A percentile compares a stretch with the other conserved stretches of the same genome.
phyloP scores from a whole-genome alignment of 1,140 invertebrate species.

The Drosophila oshimai region DNA sequence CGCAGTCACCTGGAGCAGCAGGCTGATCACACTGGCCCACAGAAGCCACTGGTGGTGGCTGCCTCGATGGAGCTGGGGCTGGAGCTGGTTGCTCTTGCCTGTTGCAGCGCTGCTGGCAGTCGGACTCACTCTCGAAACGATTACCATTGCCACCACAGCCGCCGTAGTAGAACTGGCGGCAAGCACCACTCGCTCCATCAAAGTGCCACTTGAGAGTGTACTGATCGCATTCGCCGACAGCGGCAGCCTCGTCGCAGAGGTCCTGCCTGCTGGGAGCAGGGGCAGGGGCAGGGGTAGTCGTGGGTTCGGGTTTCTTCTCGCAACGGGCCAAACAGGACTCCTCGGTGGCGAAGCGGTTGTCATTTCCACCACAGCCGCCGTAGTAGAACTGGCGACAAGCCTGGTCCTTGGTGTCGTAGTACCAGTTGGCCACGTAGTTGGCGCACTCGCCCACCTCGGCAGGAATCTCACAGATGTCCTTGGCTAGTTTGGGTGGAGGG shows the following conservation, averaged over 20 bases:
- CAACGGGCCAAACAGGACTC: constrained; percentile 87
- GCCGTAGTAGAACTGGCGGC: constrained; percentile 91
- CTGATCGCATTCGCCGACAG: constrained; percentile 33
- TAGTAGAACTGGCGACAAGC: constrained; percentile 91
- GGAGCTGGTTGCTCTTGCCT: constrained; percentile 41
- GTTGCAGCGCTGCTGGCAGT: constrained; percentile 86
- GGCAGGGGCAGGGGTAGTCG: constrained; percentile 50
- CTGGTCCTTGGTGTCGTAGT: constrained; percentile 89
- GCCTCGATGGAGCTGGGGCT: constrained; percentile 1
- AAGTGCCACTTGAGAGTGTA: constrained; percentile 88
- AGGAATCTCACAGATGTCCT: constrained; percentile 89
- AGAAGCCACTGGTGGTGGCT: constrained; percentile 8
- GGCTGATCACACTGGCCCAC: constrained; percentile 86
- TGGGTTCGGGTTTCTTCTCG: constrained; percentile 71
- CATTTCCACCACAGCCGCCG: constrained; percentile 91
- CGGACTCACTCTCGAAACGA: constrained; percentile 87
- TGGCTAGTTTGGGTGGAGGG: constrained; percentile 43
- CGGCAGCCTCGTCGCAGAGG: constrained; percentile 43
- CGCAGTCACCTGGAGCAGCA: constrained; percentile 89
- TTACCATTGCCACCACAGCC: constrained; percentile 92
- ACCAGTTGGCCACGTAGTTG: constrained; percentile 91
- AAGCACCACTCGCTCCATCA: constrained; percentile 87
- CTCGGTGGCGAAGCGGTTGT: constrained; percentile 90
- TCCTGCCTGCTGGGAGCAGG: constrained; percentile 13
- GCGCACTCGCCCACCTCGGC: constrained; percentile 90